Base-by-base conservation (phyloP, 2,888 invertebrate genomes). In the Apodemia zela region DNA sequence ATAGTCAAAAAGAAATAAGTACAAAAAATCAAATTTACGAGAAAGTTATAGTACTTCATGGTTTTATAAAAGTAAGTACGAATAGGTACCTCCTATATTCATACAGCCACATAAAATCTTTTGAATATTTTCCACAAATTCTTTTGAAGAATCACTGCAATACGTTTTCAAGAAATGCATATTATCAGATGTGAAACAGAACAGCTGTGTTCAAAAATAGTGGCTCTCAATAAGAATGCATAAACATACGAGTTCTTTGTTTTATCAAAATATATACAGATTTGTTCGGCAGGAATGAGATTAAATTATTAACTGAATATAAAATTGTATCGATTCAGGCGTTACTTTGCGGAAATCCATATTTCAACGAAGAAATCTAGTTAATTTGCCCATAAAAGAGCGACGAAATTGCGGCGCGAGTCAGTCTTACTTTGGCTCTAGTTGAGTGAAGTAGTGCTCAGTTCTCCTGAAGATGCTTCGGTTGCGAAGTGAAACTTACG, bases 201-300 rank as follows among this genome's bases (percentile, higher is more conserved):
- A 47, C 45, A 47, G 17, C 45, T 47, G 45, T 47, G 45, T 47
- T 17, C 45, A 17, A 47, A 47, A 47, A 47, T 47, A 47, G n/a
- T 47, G 45, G 45, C 45, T 47, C 45, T 47, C 17, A 47, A 15
- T 47, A 47, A 47, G 45, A 47, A 17, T 47, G 17, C 45, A 8
- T 8, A 47, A 47, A 47, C 17, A 47, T 8, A 47, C n/a, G 8
- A 17, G 7, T 17, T 17, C n/a, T 8, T 47, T 47, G 17, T 17
- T 8, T n/a, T n/a, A n/a, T n/a, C n/a, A n/a, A 17, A 47, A 8
- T 17, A 47, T 4, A 47, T 15, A 47, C 2, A n/a, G n/a, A 17
- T 47, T 47, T 47, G 17, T 47, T 42, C 10, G 3, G 42, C 2
- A 6, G 5, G n/a, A 45, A 45, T n/a, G n/a, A 0, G 13, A 13